Percentiles rank a stretch among this genome's conserved stretches.
phyloP scores from a whole-genome alignment of 2,888 invertebrate species.

The Dromius quadrimaculatus region DNA sequence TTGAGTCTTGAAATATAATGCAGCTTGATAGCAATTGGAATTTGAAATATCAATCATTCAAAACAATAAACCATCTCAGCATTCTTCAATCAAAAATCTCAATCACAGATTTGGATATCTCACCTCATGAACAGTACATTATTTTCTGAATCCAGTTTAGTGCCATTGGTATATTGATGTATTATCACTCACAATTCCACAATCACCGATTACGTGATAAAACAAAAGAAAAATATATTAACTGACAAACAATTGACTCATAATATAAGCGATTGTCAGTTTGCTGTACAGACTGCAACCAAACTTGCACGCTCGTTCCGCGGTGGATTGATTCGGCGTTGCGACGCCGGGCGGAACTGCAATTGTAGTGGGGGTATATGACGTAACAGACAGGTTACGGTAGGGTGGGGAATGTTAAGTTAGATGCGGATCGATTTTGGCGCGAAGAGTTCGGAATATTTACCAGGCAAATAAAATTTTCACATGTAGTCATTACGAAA shows the following conservation, averaged over 20 bases:
- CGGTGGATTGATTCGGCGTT: slow-evolving; percentile 22
- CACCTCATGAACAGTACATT: slow-evolving; percentile 12
- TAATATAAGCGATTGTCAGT: slow-evolving; percentile 14
- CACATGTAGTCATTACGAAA: no score
- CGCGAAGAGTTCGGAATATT: neutral
- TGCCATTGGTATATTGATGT: slow-evolving; percentile 1
- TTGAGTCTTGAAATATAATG: no score
- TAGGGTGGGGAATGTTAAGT: neutral
- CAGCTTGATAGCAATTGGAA: no score
- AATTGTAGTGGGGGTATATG: neutral
- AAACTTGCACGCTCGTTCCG: slow-evolving; percentile 2
- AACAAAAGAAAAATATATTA: no score
- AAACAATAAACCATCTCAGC: no score
- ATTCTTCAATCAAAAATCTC: no score
- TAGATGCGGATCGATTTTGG: neutral
- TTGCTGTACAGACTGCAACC: neutral
- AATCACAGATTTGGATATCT: no score
- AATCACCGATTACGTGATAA: slow-evolving; percentile 1
- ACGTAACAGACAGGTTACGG: neutral
- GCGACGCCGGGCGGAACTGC: slow-evolving; percentile 21
- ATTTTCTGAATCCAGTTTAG: neutral
- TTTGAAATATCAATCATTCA: no score
- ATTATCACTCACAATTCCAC: slow-evolving; percentile 1
- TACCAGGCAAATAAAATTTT: no score
- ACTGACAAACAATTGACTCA: no score